Conservation (phyloP, 2,888 invertebrate species). For the Neocrepidodera transversa region DNA sequence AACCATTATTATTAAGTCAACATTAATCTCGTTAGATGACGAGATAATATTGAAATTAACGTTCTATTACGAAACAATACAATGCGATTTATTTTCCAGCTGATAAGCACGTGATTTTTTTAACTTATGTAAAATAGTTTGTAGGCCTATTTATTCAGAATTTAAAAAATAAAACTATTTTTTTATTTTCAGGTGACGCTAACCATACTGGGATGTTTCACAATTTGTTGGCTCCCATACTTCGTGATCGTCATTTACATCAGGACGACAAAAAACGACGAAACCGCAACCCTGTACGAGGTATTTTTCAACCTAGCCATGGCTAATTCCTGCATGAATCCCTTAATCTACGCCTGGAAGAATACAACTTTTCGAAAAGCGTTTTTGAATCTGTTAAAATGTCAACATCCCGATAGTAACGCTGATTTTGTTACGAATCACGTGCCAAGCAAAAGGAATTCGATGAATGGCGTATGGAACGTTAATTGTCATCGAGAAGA, state of each 20-base stretch:
- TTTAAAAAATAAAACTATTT: too few species aligned
- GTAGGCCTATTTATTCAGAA: too few species aligned
- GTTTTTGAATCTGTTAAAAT: conserved; percentile 72
- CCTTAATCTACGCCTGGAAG: conserved; percentile 86
- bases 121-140: too few species aligned
- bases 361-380: conserved; percentile 79
- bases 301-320: conserved; percentile 69
- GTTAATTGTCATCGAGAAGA: conserved; percentile 29
- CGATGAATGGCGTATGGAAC: conserved; percentile 63
- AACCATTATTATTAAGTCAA: too few species aligned
- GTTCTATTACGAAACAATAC: too few species aligned
- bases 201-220: conserved; percentile 79
- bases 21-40: too few species aligned
- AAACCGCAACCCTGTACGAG: conserved; percentile 52
- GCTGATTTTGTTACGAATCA: conserved; percentile 62
- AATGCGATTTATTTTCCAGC: too few species aligned
- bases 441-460: conserved; percentile 63
- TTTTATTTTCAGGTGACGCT: conserved; percentile 70
- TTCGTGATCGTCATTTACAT: conserved; percentile 65
- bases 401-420: conserved; percentile 67
- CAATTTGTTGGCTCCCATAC: conserved; percentile 83
- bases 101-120: too few species aligned
- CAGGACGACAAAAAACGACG: conserved; percentile 43
- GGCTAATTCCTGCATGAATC: conserved; percentile 82
- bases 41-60: too few species aligned